Conservation (phyloP, 1,140 invertebrate species). For the Limonius californicus region DNA sequence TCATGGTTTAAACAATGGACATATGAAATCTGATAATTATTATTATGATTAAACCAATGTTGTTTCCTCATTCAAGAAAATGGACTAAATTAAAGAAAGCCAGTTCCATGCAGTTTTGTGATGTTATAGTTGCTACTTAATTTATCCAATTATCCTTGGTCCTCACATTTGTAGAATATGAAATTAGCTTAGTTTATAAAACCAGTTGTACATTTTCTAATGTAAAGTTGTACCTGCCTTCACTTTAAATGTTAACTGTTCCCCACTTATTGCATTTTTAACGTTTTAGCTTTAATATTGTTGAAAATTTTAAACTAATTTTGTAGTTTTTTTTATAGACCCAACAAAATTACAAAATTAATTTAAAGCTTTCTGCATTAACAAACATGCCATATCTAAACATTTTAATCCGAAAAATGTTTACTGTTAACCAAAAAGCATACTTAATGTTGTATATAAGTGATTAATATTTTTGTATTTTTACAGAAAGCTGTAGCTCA, state of each 20-base stretch:
- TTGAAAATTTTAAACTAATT: not conserved
- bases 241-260: too few relatives aligned
- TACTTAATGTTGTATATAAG: constrained; percentile 7
- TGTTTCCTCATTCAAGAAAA: too few relatives aligned
- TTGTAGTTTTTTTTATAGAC: not conserved
- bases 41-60: constrained; percentile 35
- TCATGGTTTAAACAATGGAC: constrained; percentile 53
- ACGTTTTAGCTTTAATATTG: not conserved
- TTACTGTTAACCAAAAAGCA: constrained; percentile 7
- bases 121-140: too few relatives aligned
- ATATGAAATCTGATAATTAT: constrained; percentile 40
- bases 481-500: not conserved
- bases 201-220: too few relatives aligned
- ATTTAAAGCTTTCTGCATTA: too few relatives aligned
- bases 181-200: not conserved
- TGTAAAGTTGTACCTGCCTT: too few relatives aligned
- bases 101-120: too few relatives aligned
- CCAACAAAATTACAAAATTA: too few relatives aligned
- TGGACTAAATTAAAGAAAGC: too few relatives aligned
- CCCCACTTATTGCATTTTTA: not conserved
- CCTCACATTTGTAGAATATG: not conserved
- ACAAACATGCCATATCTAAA: not conserved
- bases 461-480: constrained; percentile 2
- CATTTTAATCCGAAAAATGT: not conserved
- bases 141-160: too few relatives aligned